A percentile compares a stretch with the other conserved stretches of the same genome.
Conservation (phyloP, 2,888 invertebrate genomes). For the Drosophila macrospina region DNA sequence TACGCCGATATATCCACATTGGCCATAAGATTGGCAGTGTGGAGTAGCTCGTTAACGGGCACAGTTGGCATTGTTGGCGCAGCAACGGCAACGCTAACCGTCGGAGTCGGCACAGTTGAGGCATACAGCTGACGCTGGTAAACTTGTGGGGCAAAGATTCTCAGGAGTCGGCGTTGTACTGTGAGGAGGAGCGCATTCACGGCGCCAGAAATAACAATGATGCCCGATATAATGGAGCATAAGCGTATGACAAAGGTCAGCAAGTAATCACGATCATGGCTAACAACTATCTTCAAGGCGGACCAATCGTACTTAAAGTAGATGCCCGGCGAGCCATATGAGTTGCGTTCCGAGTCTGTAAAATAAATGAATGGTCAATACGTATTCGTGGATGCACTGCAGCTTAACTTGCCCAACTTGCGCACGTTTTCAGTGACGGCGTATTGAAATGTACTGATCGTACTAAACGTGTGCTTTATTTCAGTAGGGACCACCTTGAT, state of each 20-base stretch:
- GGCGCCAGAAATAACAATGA: slow-evolving; percentile 91
- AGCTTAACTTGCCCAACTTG: slow-evolving; percentile 87
- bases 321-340: slow-evolving; percentile 97
- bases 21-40: slow-evolving; percentile 80
- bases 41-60: slow-evolving; percentile 74
- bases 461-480: slow-evolving; percentile 91
- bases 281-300: slow-evolving; percentile 93
- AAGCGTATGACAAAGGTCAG: slow-evolving; percentile 93
- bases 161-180: slow-evolving; percentile 64
- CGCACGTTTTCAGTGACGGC: slow-evolving; percentile 96
- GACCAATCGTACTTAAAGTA: slow-evolving; percentile 98
- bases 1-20: slow-evolving; percentile 70
- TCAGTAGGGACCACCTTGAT: slow-evolving; percentile 98
- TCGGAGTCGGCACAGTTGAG: not conserved
- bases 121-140: slow-evolving; percentile 52
- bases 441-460: slow-evolving; percentile 95
- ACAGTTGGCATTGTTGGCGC: not conserved
- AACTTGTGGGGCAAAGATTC: slow-evolving; percentile 68
- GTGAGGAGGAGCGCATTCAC: slow-evolving; percentile 70
- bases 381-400: not conserved
- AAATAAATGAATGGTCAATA: not conserved
- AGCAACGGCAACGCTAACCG: slow-evolving; percentile 12
- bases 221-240: slow-evolving; percentile 96
- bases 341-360: slow-evolving; percentile 89
- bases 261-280: slow-evolving; percentile 91